phyloP scores from a whole-genome alignment of 1,140 invertebrate species.

The Araneus ventricosus region DNA sequence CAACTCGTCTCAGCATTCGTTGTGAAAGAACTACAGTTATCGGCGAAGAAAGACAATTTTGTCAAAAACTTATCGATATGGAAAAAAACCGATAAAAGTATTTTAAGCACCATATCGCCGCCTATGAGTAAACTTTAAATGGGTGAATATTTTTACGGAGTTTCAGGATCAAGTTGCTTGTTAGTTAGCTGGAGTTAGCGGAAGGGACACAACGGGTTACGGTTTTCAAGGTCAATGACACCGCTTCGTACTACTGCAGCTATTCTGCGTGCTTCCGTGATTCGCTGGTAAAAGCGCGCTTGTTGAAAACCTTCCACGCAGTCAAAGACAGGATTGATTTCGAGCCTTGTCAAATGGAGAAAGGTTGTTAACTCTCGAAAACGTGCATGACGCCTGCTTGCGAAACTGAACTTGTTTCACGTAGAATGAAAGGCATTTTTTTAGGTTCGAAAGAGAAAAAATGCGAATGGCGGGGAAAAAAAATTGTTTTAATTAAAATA shows the following conservation, averaged over 20 bases:
- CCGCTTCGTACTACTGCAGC: constrained; percentile 6
- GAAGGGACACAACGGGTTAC: constrained; percentile 52
- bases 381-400: constrained; percentile 30
- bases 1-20: constrained; percentile 7
- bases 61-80: not conserved
- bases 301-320: constrained; percentile 11
- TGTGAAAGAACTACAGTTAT: not conserved
- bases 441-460: not conserved
- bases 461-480: not conserved
- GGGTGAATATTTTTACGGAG: constrained; percentile 17
- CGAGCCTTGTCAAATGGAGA: constrained; percentile 28
- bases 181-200: constrained; percentile 29
- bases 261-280: constrained; percentile 52
- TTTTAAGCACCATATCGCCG: not conserved
- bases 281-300: not conserved
- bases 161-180: not conserved
- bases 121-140: not conserved
- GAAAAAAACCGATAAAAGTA: constrained; percentile 13
- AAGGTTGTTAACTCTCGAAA: constrained; percentile 49
- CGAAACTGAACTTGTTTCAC: constrained; percentile 22
- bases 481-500: not conserved
- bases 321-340: constrained; percentile 30
- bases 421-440: constrained; percentile 10
- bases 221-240: constrained; percentile 62
- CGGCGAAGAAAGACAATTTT: not conserved